Evolutionary conservation across 2,113 vertebrate genomes (phyloP), one percentile per base, ranked within the genome.

Genomic region (Monopterus albus): DNA sequence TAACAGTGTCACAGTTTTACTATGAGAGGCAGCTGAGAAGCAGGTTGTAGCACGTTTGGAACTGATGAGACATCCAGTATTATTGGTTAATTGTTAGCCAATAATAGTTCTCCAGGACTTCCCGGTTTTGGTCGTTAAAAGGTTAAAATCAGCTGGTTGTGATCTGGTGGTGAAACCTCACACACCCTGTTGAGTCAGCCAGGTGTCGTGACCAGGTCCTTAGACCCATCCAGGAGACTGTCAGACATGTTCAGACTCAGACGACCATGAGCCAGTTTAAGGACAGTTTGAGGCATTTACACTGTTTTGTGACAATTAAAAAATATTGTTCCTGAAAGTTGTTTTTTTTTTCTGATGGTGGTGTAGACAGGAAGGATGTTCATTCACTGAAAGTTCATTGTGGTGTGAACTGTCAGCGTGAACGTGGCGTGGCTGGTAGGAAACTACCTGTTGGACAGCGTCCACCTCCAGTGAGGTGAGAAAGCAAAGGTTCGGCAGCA

Each of bases 121-220:
- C n/a, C n/a, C 9, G 21, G 11, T 33, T 50, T 42, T 35, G 5
- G 25, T 31, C n/a, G 2, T 0, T 0, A 36, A 6, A 1, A 7
- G 8, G 4, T 50, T 26, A 11, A 13, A 47, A 23, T 42, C 35
- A 1, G 3, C 17, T 6, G 12, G 63, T 23, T 0, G 1, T 25
- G 38, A 5, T n/a, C 21, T 14, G 28, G 35, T 8, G 14, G 14
- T 25, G 36, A 65, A 51, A 38, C 38, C 15, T 29, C 13, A 12
- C 52, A 45, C 60, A 1, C 64, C 61, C 56, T 0, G 64, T 2
- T 59, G 82, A 58, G n/a, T 78, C 72, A 65, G 55, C 3, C 15
- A 20, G 25, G 42, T 69, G 43, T 17, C 23, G 21, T 28, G 13
- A 29, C 1, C 18, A 52, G 25, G 51, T 7, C 43, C 23, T n/a